These are phyloP conservation scores for Mola mola DNA, from an alignment of 2,113 vertebrate species.

Conservation along the genomic window DNA sequence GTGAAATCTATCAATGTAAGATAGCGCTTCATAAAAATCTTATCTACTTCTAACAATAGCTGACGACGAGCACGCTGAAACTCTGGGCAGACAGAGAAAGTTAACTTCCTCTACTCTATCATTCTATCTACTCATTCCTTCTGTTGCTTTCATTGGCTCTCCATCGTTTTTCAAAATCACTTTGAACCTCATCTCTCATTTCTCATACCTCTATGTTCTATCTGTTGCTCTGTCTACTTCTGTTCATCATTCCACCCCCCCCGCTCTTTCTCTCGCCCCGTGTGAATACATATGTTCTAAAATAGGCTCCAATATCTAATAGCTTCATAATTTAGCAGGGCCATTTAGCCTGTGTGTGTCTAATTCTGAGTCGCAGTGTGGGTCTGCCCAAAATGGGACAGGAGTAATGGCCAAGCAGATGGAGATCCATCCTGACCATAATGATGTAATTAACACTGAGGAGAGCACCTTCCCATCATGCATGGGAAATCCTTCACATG, in stretches of 20 bases:
- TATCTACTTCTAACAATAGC: slow-evolving; percentile 80
- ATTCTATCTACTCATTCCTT: slow-evolving; percentile 61
- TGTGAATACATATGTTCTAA: slow-evolving; percentile 59
- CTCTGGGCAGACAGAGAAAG: slow-evolving; percentile 37
- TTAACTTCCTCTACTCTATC: slow-evolving; percentile 71
- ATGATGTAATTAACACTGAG: slow-evolving; percentile 81
- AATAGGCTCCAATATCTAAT: slow-evolving; percentile 44
- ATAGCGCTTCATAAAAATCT: slow-evolving; percentile 78
- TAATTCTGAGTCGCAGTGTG: slow-evolving; percentile 69
- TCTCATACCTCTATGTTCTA: slow-evolving; percentile 60
- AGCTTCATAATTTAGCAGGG: slow-evolving; percentile 63
- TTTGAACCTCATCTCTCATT: slow-evolving; percentile 62
- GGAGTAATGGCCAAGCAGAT: slow-evolving; percentile 78
- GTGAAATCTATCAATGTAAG: slow-evolving; percentile 72
- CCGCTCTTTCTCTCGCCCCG: slow-evolving; percentile 46
- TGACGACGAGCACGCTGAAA: slow-evolving; percentile 51
- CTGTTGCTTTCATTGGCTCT: slow-evolving; percentile 59
- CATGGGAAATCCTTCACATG: slow-evolving; percentile 63
- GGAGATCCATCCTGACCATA: slow-evolving; percentile 79
- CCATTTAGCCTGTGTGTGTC: slow-evolving; percentile 76
- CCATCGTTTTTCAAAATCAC: slow-evolving; percentile 76
- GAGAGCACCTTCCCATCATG: slow-evolving; percentile 63
- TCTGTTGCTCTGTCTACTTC: slow-evolving; percentile 35
- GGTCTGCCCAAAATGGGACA: slow-evolving; percentile 70
- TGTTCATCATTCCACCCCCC: slow-evolving; percentile 34